Evolutionary conservation across 2,797 vertebrate genomes (phyloP), one percentile per base, ranked within the genome.

Genomic region (Eidolon dupreanum): DNA sequence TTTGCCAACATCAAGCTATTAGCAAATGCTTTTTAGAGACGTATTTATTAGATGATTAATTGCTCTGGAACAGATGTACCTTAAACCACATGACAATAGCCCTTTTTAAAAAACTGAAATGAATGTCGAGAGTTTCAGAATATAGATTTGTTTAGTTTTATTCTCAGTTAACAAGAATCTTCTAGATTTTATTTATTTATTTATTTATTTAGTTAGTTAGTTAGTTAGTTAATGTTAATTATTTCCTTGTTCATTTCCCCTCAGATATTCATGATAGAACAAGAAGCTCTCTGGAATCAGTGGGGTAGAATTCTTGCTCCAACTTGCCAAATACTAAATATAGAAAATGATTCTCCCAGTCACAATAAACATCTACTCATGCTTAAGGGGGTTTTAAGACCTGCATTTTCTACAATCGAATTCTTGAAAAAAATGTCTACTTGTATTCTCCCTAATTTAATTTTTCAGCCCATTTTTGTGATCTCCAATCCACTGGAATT

Each of bases 1-100:
- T 97, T 95, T 73, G 78, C 57, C 74, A 96, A 87, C 51, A 88
- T 87, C 26, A 59, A 74, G 81, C 63, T 81, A 78, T 95, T 83
- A 77, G 49, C 61, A 71, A 91, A 85, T 79, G 49, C 75, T 75
- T 88, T 70, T 24, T 81, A 93, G 43, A 93, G 46, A 66, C 81
- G 78, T n/a, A 88, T 68, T 77, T 95, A 84, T 79, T 33, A 73
- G 57, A 73, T 82, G 77, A 95, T 71, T 84, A 94, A 88, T 66
- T 71, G 38, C 24, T 46, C 41, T 94, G 79, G 49, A 93, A 94
- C 61, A 79, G 57, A 71, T 17, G 3, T 55, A 59, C 71, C 33
- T 88, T 88, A 96, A 97, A 53, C 46, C 77, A 90, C 65, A 93
- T 15, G 63, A 53, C 49, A 78, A 96, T 74, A 83, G 41, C 5